A percentile compares a stretch with the other conserved stretches of the same genome.
Conservation (phyloP, 2,888 invertebrate species). For the Globia sparganii region DNA sequence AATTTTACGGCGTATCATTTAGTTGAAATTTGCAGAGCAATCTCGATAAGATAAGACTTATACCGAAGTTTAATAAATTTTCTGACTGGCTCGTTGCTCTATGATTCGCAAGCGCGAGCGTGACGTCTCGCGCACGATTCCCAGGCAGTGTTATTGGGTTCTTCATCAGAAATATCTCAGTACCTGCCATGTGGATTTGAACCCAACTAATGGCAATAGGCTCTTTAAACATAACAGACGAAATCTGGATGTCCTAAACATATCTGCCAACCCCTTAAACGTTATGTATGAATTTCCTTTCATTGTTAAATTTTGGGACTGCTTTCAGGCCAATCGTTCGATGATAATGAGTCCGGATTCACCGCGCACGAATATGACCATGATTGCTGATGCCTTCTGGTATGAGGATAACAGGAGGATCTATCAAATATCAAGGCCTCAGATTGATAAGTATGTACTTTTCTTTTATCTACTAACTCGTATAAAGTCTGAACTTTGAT, state of each 20-base stretch:
- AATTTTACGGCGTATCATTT: conserved; percentile 18
- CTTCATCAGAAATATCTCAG: neutral
- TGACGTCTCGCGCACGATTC: neutral
- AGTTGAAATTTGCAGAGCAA: conserved; percentile 25
- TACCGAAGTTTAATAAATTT: conserved; percentile 6
- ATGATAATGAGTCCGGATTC: conserved; percentile 75
- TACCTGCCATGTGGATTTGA: neutral
- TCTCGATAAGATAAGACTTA: conserved; percentile 33
- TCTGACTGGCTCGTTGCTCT: neutral
- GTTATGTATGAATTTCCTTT: neutral
- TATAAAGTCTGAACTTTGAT: neutral
- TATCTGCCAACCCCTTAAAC: neutral
- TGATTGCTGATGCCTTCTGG: conserved; percentile 88
- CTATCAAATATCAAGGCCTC: conserved; percentile 84
- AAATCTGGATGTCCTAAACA: neutral
- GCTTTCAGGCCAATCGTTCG: conserved; percentile 83
- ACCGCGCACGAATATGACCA: conserved; percentile 72
- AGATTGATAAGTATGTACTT: conserved; percentile 80
- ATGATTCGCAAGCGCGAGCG: no score
- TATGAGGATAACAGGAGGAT: conserved; percentile 89
- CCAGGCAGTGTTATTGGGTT: neutral
- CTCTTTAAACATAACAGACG: neutral
- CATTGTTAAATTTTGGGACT: neutral
- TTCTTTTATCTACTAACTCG: neutral
- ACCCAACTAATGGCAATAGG: neutral